A percentile compares a stretch with the other conserved stretches of the same genome.
Conservation (phyloP, 2,113 vertebrate genomes). For the Epinephelus moara region DNA sequence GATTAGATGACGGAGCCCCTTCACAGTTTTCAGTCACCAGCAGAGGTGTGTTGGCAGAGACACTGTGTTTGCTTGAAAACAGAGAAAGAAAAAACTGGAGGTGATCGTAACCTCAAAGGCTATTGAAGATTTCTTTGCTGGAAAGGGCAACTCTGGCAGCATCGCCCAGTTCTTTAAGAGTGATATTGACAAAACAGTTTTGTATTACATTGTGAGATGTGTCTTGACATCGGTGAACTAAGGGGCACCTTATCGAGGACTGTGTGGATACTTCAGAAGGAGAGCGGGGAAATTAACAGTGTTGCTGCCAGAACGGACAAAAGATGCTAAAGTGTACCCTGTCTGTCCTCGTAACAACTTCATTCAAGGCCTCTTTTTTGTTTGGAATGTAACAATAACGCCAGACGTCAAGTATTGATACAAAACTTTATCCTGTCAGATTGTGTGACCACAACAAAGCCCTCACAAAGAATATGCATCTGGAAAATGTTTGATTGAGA, state of each 20-base stretch:
- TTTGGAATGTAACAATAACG: neutral
- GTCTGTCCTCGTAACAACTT: neutral
- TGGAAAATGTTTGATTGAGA: neutral
- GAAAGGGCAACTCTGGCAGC: neutral
- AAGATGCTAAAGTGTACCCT: neutral
- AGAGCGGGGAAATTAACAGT: no score
- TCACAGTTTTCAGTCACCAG: constrained; percentile 28
- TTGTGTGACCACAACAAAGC: neutral
- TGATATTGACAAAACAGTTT: neutral
- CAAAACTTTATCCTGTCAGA: neutral
- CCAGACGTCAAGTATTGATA: neutral
- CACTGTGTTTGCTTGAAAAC: neutral
- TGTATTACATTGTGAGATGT: neutral
- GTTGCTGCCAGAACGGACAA: neutral
- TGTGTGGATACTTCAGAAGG: neutral
- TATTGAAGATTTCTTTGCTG: neutral
- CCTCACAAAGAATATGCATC: neutral
- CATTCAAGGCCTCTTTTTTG: neutral
- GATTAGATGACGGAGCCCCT: neutral
- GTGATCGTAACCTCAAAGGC: neutral
- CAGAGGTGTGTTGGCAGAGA: constrained; percentile 1
- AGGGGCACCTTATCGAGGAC: neutral
- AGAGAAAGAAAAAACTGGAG: no score
- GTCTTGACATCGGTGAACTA: neutral
- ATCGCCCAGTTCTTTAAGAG: neutral